Percentiles rank a stretch among this genome's conserved stretches.
Conservation (phyloP, 2,113 vertebrate species). For the Anser cygnoides region DNA sequence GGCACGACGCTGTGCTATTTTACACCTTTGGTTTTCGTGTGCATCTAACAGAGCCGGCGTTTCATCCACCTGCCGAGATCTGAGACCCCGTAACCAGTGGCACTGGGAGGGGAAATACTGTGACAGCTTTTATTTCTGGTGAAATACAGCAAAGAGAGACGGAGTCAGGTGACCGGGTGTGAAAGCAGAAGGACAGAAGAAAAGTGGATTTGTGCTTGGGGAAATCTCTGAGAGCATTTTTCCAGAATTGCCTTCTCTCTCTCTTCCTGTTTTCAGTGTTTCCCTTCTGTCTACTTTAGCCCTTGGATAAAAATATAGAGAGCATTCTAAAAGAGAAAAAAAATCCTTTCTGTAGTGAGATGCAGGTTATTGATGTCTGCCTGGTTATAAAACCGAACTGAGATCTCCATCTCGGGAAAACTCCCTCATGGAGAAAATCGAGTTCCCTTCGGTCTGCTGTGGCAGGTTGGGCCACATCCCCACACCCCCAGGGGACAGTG, state of each 20-base stretch:
- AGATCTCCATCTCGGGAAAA: slow-evolving; percentile 11
- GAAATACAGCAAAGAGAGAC: background rate
- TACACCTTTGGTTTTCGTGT: fast-evolving
- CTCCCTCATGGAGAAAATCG: background rate
- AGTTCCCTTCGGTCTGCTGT: background rate
- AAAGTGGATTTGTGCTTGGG: background rate
- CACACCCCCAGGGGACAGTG: background rate
- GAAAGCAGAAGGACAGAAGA: background rate
- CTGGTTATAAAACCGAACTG: slow-evolving; percentile 9
- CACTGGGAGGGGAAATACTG: slow-evolving; percentile 35
- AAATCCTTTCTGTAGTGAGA: slow-evolving; percentile 37
- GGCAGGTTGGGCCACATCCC: background rate
- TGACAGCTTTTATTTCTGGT: slow-evolving; percentile 17
- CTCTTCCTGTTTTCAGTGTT: background rate
- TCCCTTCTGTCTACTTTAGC: slow-evolving; percentile 1
- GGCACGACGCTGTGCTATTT: background rate
- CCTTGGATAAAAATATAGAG: slow-evolving; percentile 17
- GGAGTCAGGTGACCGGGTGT: background rate
- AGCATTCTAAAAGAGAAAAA: slow-evolving; percentile 31
- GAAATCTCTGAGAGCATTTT: background rate
- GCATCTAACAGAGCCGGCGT: background rate
- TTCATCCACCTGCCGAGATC: slow-evolving; percentile 4
- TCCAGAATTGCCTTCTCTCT: background rate
- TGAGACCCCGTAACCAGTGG: background rate
- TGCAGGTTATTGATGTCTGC: slow-evolving; percentile 43